Evolutionary conservation across 53 echinoderm and acorn worm genomes (phyloP), one percentile per base, ranked within the genome.

Genomic region (Astropecten irregularis): DNA sequence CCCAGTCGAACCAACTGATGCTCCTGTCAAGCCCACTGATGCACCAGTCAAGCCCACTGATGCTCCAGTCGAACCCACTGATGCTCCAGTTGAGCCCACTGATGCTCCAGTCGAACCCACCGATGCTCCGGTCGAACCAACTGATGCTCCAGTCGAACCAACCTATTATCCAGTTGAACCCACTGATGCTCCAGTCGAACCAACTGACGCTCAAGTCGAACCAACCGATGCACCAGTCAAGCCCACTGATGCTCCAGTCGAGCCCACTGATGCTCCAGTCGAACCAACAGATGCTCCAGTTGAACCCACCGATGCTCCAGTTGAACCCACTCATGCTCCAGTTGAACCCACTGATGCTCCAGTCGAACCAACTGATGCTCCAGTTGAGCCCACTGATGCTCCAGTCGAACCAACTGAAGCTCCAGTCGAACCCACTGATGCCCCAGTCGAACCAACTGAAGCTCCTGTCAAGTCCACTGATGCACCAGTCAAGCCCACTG

Each of bases 381-480:
- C 36, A 14, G 58, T 20, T 39, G 76, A 22, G 11, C 57, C 37
- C 8, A 25, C 58, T 22, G 42, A 40, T 20, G 25, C 66, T 13
- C 42, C 66, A 3, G 66, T 66, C 13, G 20, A 60, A 6, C 61
- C 40, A 42, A 47, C 48, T 30, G 62, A 60, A 1, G 47, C 42
- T 66, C 66, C 66, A 40, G 61, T 42, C 9, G 40, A 55, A 21
- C 11, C 52, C 44, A 70, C 42, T 28, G 21, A 27, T 32, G 16
- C 13, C 3, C 71, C 71, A 21, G 71, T 47, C 13, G 39, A 9
- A 53, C 53, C 53, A 0, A 66, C 66, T 40, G 66, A 66, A 10
- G 66, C 66, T 40, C 64, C 64, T 16, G 50, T 51, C 52, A 40
- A 57, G 19, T 58, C 76, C n/a, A 56, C 76, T 3, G 76, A 76